Evolutionary conservation across 2,113 vertebrate genomes (phyloP).

Genomic region (Zootoca vivipara): DNA sequence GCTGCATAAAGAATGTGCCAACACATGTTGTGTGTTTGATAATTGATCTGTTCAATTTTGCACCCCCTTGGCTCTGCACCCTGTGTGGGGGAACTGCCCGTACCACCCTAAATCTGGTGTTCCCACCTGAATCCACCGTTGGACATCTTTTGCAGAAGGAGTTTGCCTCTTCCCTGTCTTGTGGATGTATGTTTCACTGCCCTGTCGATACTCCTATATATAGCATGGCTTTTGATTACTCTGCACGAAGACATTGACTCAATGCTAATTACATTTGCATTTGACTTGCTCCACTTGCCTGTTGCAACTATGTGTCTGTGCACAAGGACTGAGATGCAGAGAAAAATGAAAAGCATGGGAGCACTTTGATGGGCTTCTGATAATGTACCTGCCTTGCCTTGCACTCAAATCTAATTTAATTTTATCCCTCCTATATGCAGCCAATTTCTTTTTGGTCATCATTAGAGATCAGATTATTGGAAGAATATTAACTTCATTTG

Average conservation of each 20-base stretch:
- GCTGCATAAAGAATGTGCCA: too few species aligned
- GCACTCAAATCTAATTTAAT: neutral
- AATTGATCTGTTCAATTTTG: too few species aligned
- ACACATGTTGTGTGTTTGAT: too few species aligned
- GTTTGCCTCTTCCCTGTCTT: too few species aligned
- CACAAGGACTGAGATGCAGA: neutral
- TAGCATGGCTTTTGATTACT: neutral
- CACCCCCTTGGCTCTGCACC: too few species aligned
- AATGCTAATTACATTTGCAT: neutral
- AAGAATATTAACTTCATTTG: constrained; percentile 46
- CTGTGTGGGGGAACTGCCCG: too few species aligned
- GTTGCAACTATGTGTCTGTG: neutral
- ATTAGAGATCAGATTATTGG: constrained; percentile 24
- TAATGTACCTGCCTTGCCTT: accelerated
- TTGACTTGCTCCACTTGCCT: too few species aligned
- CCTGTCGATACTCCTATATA: neutral
- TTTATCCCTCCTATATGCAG: neutral
- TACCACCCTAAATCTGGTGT: too few species aligned
- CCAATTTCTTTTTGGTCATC: neutral
- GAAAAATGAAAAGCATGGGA: neutral
- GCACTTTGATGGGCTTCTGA: neutral
- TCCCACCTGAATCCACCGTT: neutral
- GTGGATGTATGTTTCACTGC: neutral
- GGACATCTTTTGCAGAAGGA: neutral
- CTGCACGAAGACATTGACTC: neutral